Base-by-base conservation (phyloP, 2,797 vertebrate species). In the Harpagifer antarcticus region DNA sequence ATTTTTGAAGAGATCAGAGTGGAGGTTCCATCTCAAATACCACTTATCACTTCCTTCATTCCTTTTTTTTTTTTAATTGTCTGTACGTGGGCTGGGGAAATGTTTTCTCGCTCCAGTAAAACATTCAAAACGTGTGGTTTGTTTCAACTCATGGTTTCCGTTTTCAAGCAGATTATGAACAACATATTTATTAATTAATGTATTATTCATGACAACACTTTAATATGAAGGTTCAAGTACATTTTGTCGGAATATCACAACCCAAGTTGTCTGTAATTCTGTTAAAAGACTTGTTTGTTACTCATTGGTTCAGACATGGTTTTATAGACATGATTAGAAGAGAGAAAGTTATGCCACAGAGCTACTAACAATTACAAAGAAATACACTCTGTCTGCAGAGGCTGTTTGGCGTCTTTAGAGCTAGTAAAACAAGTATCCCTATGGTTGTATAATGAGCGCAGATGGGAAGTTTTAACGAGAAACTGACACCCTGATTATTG, bases 381-480 rank as follows among this genome's bases (percentile, higher is more conserved):
- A 44, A 31, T 52, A 14, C 16, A 53, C 42, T 62, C 12, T 42
- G 67, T 76, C 81, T 79, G 23, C 71, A 50, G 73, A 85, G 88
- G 71, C 76, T 84, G 57, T 82, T 88, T 78, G 83, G 69, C 53
- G 42, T 73, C 67, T 85, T 89, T 83, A 89, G 78, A 48, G 54
- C 71, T 55, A 75, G 82, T 86, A 70, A 85, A 85, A 90, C 81
- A 83, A 80, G 74, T 3, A 79, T 83, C 68, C 79, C 60, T 59
- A 54, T 71, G 83, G 74, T 72, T 78, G 83, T 83, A 86, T 88
- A 90, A 88, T 89, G 78, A 87, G 81, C 76, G 73, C 86, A 92
- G 88, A 91, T 85, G 84, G 86, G 72, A 65, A 78, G 75, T 81
- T 91, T 91, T 85, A 88, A 88, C 60, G 54, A 86, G 85, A 83